Evolutionary conservation across 2,113 vertebrate genomes (phyloP), one percentile per base, ranked within the genome.

Genomic region (Leptobrachium leishanense): DNA sequence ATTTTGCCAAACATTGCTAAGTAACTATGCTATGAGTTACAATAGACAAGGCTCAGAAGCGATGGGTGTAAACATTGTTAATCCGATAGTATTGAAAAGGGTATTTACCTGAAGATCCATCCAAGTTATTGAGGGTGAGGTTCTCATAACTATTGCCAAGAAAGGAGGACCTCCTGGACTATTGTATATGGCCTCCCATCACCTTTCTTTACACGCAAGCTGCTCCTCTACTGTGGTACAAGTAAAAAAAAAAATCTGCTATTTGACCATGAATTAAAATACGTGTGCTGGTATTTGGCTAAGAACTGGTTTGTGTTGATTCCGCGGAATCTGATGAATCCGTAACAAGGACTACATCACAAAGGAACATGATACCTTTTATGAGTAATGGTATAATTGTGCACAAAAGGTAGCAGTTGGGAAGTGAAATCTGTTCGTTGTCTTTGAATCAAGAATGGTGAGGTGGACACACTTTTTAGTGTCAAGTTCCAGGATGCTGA

Each of bases 71-170:
- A 75, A 54, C 62, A 66, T n/a, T 53, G 1, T 44, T 41, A 65
- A 75, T 64, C 73, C 43, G 9, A 12, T 43, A 50, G 57, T 75
- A 39, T 74, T 74, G 20, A 72, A 42, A 57, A 42, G 5, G 20
- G 42, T 74, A 46, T 64, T 65, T 64, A 59, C 43, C 1, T 6
- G 43, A 6, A 65, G 59, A 65, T 41, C n/a, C 59, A 4, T 40
- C 39, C 43, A 46, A 20, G 1, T 64, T 64, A 31, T 40, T 40
- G 40, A 41, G 4, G 31, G 2, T 7, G 3, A n/a, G 15, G 62
- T 41, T 12, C 8, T 41, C 3, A 40, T 41, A 7, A 67, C 10
- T 41, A 67, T 41, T 7, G 65, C 31, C 9, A 67, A 2, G 6
- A 6, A 41, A 8, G 65, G 2, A 59, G 10, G 55, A 10, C 3